Evolutionary conservation across 1,140 invertebrate genomes (phyloP).

Genomic region (Sycobia sp.): DNA sequence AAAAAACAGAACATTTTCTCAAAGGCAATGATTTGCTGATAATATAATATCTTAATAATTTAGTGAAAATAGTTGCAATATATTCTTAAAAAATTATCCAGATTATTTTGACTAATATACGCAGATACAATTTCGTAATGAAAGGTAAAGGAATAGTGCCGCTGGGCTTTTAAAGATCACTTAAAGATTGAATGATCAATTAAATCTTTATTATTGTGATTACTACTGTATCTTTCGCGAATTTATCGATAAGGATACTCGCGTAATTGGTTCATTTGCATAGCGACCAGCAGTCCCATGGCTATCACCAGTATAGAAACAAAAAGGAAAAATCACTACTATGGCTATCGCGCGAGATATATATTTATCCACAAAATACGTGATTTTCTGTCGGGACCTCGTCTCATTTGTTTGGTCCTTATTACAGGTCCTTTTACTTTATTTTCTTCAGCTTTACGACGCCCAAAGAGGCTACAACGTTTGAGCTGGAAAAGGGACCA

Average conservation of each 20-base stretch:
- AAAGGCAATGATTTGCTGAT: no score
- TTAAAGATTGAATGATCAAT: constrained; percentile 34
- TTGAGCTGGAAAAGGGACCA: no score
- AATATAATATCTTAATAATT: no score
- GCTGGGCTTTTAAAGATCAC: constrained; percentile 3
- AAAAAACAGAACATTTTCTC: no score
- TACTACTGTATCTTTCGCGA: constrained; percentile 18
- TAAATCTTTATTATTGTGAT: constrained; percentile 29
- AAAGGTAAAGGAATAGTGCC: constrained; percentile 26
- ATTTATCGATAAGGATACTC: constrained; percentile 11
- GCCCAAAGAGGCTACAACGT: no score
- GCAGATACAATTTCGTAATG: no score
- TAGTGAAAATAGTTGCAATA: no score
- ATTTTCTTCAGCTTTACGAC: neutral
- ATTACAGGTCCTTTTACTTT: neutral
- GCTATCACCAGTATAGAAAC: no score
- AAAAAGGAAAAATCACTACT: neutral
- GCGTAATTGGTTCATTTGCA: constrained; percentile 34
- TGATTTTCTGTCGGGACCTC: neutral
- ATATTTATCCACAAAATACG: neutral
- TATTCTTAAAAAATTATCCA: no score
- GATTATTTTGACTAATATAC: no score
- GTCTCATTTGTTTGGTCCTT: neutral
- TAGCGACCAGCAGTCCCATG: neutral
- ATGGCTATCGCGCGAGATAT: neutral